Evolutionary conservation across 2,888 invertebrate species (phyloP), one percentile per base, ranked within the genome.

Genomic region (Drosophila gaucha): DNA sequence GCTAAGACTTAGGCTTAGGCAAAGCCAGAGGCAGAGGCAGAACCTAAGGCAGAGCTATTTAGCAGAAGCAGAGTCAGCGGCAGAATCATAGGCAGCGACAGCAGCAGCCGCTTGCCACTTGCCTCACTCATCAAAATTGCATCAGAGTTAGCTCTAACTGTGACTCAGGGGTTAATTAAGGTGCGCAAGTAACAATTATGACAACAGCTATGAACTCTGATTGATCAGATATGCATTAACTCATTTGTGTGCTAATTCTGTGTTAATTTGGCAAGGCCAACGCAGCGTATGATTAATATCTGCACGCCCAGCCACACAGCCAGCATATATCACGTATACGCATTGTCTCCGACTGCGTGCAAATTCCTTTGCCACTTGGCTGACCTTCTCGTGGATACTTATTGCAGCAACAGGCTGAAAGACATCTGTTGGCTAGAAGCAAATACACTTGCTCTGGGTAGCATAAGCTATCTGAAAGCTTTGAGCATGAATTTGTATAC

Each of bases 291-390:
- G 78, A 73, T 74, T 71, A 67, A 74, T 56, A 44, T 60, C 14
- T 57, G 73, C 54, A 38, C 36, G 41, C 43, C 26, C 41, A 14
- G 44, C 16, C 47, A 20, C 1, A 1, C 28, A 39, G 39, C 8
- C 38, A 36, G 30, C 22, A 31, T 38, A 44, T 44, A 69, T 66
- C 55, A 76, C 54, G 64, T 66, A 84, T 78, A 80, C 80, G 78
- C 74, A 50, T 31, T 67, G 52, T 38, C 12, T 49, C 9, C 33
- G 30, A 26, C 26, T 35, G 43, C 30, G 57, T 77, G 71, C 64
- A 64, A 59, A 79, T 79, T 73, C 68, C 55, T 75, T 80, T 84
- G 78, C 80, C 80, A 84, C 75, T 50, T 84, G 84, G 68, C 63
- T 80, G 80, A 64, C 78, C 70, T 84, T 80, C 74, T 80, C 67